Conservation (phyloP, 2,888 invertebrate genomes). For the Iphiclides podalirius region DNA sequence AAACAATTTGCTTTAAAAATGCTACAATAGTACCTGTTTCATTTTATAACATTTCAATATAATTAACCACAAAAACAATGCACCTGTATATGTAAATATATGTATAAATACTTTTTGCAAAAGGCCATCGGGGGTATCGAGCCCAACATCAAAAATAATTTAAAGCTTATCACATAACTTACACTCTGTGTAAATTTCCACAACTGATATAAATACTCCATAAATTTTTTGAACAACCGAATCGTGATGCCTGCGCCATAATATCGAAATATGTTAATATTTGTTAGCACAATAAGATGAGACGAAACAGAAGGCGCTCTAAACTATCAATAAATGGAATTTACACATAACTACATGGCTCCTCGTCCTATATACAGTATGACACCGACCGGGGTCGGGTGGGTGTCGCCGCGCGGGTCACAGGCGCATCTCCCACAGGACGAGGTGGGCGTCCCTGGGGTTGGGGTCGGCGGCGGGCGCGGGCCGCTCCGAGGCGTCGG, state of each 20-base stretch:
- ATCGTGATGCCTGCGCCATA: constrained; percentile 2
- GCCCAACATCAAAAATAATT: constrained; percentile 68
- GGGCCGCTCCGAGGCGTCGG: constrained; percentile 81
- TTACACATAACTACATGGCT: constrained; percentile 43
- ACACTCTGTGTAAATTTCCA: constrained; percentile 52
- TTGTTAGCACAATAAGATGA: constrained; percentile 13
- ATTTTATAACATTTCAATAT: constrained; percentile 50
- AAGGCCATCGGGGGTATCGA: constrained; percentile 39
- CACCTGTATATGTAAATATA: constrained; percentile 62
- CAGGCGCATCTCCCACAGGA: constrained; percentile 89
- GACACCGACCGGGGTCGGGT: constrained; percentile 42
- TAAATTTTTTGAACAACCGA: constrained; percentile 1
- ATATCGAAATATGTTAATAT: constrained; percentile 9
- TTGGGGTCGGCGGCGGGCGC: constrained; percentile 83
- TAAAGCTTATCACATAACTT: constrained; percentile 72
- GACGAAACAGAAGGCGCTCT: constrained; percentile 24
- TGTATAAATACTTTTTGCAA: constrained; percentile 21
- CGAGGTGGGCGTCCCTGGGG: constrained; percentile 92
- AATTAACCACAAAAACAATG: constrained; percentile 68
- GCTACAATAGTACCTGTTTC: constrained; percentile 21
- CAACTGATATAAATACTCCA: constrained; percentile 24
- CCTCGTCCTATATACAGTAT: constrained; percentile 51
- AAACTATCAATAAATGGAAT: constrained; percentile 36
- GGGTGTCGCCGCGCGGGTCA: constrained; percentile 44
- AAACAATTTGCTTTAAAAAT: constrained; percentile 13